Base-by-base conservation (phyloP, 2,113 vertebrate species). In the Xiphophorus hellerii region DNA sequence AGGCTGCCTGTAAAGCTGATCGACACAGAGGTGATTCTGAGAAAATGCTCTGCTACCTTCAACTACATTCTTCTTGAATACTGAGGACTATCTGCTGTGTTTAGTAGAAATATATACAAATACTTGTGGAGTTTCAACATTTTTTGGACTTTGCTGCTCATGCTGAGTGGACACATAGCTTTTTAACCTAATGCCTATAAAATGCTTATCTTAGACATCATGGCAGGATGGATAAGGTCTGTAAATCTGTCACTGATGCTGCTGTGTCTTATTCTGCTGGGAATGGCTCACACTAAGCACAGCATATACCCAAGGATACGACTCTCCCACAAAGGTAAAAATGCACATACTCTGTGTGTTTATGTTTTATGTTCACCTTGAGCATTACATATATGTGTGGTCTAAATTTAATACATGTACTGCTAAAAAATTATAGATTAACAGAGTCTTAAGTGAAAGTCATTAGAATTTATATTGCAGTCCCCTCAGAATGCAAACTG, bases 241-340 rank as follows among this genome's bases (percentile, higher is more conserved):
- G 72, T 75, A 71, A 80, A 58, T 86, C 75, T 79, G 81, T 82
- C 80, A 14, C 39, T 87, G 71, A 87, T 91, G 88, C 83, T 91
- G 76, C 72, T 91, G 73, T 82, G 44, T 80, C 39, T 88, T 28
- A 54, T 69, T 76, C 67, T 87, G 82, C 60, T 82, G 81, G 80
- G 77, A 48, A 72, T 71, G 31, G 71, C 82, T 73, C 83, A 76
- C 65, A 37, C 88, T 35, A 87, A 81, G 14, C 76, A 81, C 39
- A 88, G 82, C 82, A 71, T 87, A 81, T 88, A 93, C 37, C 92
- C 92, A 15, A 90, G 92, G 73, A 93, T 93, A 88, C 84, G 92
- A 20, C 90, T 93, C 77, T 91, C 92, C 17, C 74, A 93, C 80
- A 88, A 88, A 88, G 92, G 92, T 93, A 89, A 84, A 44, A 17